Conservation (phyloP, 2,797 vertebrate species). For the Hypotaenidia philippensis region DNA sequence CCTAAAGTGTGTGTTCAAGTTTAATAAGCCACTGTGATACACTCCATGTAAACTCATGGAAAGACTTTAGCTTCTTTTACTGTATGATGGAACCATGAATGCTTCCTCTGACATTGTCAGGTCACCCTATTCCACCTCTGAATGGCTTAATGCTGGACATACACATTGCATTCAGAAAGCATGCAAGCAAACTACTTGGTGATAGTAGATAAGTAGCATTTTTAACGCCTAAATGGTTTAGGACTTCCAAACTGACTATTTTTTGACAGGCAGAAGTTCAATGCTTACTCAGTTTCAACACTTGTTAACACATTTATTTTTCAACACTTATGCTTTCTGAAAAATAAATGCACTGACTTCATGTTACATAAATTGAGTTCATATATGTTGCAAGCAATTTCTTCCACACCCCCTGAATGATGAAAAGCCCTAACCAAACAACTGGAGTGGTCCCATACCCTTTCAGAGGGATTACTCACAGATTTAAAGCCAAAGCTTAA, state of each 20-base stretch:
- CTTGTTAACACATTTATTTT: neutral
- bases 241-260: neutral
- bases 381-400: neutral
- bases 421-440: neutral
- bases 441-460: neutral
- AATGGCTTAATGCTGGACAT: neutral
- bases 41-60: neutral
- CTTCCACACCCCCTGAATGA: neutral
- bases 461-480: slow-evolving; percentile 11
- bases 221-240: neutral
- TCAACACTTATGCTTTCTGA: neutral
- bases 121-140: neutral
- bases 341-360: neutral
- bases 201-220: neutral
- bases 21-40: neutral
- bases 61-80: neutral
- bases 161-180: neutral
- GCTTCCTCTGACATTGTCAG: neutral
- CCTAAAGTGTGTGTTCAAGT: neutral
- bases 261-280: neutral
- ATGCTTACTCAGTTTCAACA: neutral
- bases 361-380: neutral
- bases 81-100: neutral
- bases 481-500: neutral
- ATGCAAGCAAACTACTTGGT: neutral